phyloP scores from a whole-genome alignment of 2,113 vertebrate species.

The Casuarius casuarius region DNA sequence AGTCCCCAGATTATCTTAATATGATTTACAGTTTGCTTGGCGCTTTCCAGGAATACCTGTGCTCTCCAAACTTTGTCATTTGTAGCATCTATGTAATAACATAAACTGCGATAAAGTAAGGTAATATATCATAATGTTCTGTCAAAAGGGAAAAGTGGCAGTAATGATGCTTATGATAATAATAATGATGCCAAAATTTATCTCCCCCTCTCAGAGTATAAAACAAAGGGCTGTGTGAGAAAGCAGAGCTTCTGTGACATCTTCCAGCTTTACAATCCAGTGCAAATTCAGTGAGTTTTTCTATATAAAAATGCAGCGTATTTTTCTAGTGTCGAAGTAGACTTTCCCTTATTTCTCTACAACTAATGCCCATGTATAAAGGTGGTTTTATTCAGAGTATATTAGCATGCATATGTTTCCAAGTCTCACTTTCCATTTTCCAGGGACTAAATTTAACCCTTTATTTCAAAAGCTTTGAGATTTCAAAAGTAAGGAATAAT shows the following conservation, averaged over 20 bases:
- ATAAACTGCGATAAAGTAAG: background rate
- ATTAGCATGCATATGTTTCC: background rate
- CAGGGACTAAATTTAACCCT: background rate
- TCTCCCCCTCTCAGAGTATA: background rate
- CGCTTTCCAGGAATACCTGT: slow-evolving; percentile 28
- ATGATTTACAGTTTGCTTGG: slow-evolving; percentile 1
- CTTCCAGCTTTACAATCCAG: background rate
- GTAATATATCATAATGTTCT: slow-evolving; percentile 6
- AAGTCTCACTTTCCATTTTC: background rate
- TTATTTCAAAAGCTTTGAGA: background rate
- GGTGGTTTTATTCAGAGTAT: background rate
- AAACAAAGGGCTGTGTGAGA: background rate
- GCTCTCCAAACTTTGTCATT: slow-evolving; percentile 30
- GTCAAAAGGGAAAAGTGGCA: background rate
- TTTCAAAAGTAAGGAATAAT: background rate
- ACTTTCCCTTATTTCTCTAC: background rate
- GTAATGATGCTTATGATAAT: background rate
- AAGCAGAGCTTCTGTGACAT: background rate
- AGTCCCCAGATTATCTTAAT: slow-evolving; percentile 12
- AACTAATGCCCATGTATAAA: background rate
- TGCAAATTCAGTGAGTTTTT: background rate
- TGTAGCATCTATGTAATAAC: slow-evolving; percentile 27
- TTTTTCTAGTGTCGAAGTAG: background rate
- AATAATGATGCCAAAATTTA: background rate
- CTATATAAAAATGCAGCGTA: background rate